A percentile compares a stretch with the other conserved stretches of the same genome.
Conservation (phyloP, 2,797 vertebrate genomes). For the Perodicticus potto region DNA sequence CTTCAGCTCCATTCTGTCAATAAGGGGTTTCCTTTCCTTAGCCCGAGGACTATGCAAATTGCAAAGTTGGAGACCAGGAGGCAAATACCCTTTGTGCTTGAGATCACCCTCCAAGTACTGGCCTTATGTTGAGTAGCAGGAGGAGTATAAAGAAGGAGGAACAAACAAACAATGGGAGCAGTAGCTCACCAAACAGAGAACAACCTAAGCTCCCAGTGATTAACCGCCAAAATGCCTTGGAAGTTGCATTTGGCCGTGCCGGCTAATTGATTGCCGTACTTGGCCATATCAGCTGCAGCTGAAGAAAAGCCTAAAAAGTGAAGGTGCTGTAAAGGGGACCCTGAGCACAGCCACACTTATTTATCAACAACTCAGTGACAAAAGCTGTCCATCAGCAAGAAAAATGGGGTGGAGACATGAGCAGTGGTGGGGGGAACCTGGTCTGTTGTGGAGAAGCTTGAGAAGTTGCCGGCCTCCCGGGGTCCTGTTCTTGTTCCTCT, state of each 20-base stretch:
- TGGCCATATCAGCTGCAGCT: not conserved
- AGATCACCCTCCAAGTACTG: not conserved
- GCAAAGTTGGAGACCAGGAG: not conserved
- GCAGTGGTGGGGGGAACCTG: fast-evolving
- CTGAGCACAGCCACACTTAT: not conserved
- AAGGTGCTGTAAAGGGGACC: not conserved
- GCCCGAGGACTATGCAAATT: not conserved
- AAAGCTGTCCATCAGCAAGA: not conserved
- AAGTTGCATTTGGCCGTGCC: not conserved
- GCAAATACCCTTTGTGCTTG: not conserved
- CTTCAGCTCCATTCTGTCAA: not conserved
- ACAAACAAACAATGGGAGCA: not conserved
- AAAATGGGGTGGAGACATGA: not conserved
- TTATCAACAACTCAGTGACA: not conserved
- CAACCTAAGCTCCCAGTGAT: not conserved
- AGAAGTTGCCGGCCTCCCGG: not conserved
- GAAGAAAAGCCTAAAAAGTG: not conserved
- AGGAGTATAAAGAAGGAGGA: not conserved
- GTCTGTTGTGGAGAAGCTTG: not conserved
- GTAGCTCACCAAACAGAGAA: not conserved
- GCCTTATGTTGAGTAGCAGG: not conserved
- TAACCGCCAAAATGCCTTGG: not conserved
- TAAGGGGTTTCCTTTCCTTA: not conserved
- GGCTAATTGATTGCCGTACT: not conserved
- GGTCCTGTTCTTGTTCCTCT: not conserved